Base-by-base conservation (phyloP, 1,140 invertebrate species). In the Pseudobourletiella spinata region DNA sequence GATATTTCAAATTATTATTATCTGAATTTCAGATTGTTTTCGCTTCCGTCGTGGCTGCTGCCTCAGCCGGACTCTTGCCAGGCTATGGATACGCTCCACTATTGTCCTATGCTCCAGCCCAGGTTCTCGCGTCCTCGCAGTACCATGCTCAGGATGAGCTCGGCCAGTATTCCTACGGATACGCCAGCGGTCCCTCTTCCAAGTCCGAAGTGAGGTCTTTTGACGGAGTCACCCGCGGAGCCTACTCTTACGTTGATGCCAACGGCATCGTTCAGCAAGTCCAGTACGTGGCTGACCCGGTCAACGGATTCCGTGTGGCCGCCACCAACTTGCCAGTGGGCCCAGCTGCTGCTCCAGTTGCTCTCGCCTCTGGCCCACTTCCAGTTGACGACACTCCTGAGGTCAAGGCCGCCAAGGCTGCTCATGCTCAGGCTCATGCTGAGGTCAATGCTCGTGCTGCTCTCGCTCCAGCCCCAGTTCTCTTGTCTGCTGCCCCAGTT, bases 201-300 rank as follows among this genome's bases (percentile, higher is more conserved):
- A 75, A 74, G 57, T 51, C 67, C 35, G 73, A 74, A 63, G 57
- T 56, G 6, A 73, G 69, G 57, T 72, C 73, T 35, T 68, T 59
- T 26, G 72, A 74, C 62, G 73, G 73, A 56, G 51, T 64, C 52
- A 64, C 63, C 4, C 48, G 63, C 48, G 63, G 63, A 51, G 58
- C n/a, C n/a, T n/a, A n/a, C n/a, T 83, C 82, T 57, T 87, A 86
- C 70, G 76, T 87, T 22, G 85, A 87, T 71, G 80, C 81, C 11
- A 79, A 85, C 71, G 84, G 84, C 1, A 73, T 83, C 25, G 68
- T 84, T 3, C 84, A 86, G 72, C 78, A 76, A 1, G 81, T 66
- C 28, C 61, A 65, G 57, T 86, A 86, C 72, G 78, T 84, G 25
- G 77, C 82, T n/a, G 82, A 84, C 60, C 78, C 79, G 4, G 65